These are phyloP conservation scores for Athalia rosae DNA, from an alignment of 2,888 invertebrate genomes.

Conservation along the genomic window DNA sequence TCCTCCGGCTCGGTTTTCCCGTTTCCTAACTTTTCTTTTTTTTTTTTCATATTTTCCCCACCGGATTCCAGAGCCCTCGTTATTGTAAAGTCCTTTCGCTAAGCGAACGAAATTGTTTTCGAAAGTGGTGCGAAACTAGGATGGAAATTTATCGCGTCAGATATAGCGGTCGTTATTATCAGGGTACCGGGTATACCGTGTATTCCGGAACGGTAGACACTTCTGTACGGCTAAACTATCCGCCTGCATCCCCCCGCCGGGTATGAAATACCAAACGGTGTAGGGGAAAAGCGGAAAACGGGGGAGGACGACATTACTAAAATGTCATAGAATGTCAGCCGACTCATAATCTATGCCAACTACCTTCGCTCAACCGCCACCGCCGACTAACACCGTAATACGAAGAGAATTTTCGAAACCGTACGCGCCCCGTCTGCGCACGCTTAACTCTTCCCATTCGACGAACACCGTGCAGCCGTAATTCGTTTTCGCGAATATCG, in stretches of 20 bases:
- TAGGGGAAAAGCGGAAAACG: slow-evolving; percentile 46
- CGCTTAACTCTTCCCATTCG: too few species aligned
- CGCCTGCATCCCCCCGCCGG: slow-evolving; percentile 63
- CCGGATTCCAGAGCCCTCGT: too few species aligned
- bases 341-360: slow-evolving; percentile 61
- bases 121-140: too few species aligned
- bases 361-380: background rate
- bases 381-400: background rate
- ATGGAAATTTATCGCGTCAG: too few species aligned
- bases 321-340: slow-evolving; percentile 72
- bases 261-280: slow-evolving; percentile 64
- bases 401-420: too few species aligned
- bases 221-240: slow-evolving; percentile 55
- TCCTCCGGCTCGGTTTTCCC: background rate
- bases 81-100: too few species aligned
- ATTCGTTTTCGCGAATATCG: too few species aligned
- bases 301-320: slow-evolving; percentile 69
- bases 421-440: too few species aligned
- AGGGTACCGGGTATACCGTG: background rate
- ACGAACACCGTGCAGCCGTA: too few species aligned
- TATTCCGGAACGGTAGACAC: background rate
- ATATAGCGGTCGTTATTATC: too few species aligned
- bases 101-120: too few species aligned
- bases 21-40: background rate
- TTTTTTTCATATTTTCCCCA: background rate